phyloP scores from a whole-genome alignment of 1,140 invertebrate genomes.

The Capitella teleta region DNA sequence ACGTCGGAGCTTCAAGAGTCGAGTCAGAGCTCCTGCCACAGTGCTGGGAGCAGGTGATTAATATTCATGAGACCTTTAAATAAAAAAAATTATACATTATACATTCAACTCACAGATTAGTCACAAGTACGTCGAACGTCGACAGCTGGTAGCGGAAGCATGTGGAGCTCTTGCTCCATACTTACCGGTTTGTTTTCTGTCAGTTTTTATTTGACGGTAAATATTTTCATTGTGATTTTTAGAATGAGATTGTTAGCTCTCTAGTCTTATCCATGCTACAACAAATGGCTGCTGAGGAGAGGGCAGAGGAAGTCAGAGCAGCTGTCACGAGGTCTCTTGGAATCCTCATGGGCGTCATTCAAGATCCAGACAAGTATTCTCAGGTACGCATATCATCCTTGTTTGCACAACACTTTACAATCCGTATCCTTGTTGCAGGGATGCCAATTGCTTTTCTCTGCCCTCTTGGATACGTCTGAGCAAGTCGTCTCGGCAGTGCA shows the following conservation, averaged over 20 bases:
- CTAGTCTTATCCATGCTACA: conserved; percentile 62
- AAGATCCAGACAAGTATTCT: conserved; percentile 58
- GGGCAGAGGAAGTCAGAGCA: conserved; percentile 53
- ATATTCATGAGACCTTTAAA: background rate
- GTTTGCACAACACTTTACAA: background rate
- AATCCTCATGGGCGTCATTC: conserved; percentile 53
- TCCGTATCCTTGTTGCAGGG: background rate
- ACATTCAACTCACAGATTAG: conserved; percentile 50
- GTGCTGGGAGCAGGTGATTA: conserved; percentile 58
- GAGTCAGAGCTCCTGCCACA: conserved; percentile 61
- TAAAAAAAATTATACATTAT: too few species aligned
- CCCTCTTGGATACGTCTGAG: conserved; percentile 46
- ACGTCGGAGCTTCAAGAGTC: conserved; percentile 46
- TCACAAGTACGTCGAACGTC: conserved; percentile 58
- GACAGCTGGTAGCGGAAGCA: conserved; percentile 60
- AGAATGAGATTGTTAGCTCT: conserved; percentile 57
- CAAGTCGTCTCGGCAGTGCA: conserved; percentile 18
- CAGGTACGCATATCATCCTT: conserved; percentile 39
- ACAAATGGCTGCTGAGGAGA: conserved; percentile 60
- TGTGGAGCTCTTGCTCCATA: conserved; percentile 62
- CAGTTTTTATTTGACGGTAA: too few species aligned
- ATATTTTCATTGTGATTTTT: conserved; percentile 2
- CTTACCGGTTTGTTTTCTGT: too few species aligned
- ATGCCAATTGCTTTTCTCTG: conserved; percentile 44
- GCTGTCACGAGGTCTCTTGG: conserved; percentile 55